A percentile compares a stretch with the other conserved stretches of the same genome.
These are phyloP conservation scores for Drosophila melanosoma DNA, from an alignment of 2,888 invertebrate genomes.

Conservation along the genomic window DNA sequence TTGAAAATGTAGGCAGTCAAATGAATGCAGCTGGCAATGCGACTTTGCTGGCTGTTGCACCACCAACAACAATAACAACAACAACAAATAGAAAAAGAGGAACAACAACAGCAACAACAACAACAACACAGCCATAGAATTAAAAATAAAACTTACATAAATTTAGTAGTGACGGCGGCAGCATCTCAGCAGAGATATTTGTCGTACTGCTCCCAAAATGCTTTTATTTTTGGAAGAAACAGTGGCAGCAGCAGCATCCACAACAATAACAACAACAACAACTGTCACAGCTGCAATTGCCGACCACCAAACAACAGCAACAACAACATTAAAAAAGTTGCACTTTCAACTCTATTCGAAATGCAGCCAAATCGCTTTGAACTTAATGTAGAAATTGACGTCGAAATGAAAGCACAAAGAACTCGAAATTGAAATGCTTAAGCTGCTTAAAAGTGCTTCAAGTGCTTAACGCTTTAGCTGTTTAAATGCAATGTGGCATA, in stretches of 20 bases:
- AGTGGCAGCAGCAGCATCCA: slow-evolving; percentile 37
- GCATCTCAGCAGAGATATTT: slow-evolving; percentile 39
- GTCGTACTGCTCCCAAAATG: slow-evolving; percentile 75
- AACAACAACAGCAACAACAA: slow-evolving; percentile 32
- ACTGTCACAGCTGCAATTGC: slow-evolving; percentile 16
- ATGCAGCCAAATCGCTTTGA: slow-evolving; percentile 18
- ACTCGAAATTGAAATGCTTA: not conserved
- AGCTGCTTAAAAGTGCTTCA: slow-evolving; percentile 8
- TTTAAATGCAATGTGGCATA: slow-evolving; percentile 12
- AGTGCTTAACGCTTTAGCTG: slow-evolving; percentile 6
- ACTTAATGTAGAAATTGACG: not conserved
- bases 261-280: slow-evolving; percentile 21
- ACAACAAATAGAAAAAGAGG: slow-evolving; percentile 6
- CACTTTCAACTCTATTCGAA: slow-evolving; percentile 17
- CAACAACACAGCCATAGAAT: slow-evolving; percentile 66
- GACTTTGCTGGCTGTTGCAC: slow-evolving; percentile 53
- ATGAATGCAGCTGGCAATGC: slow-evolving; percentile 53
- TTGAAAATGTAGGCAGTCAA: slow-evolving; percentile 50
- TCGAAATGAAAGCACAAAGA: not conserved
- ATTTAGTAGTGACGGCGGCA: slow-evolving; percentile 64
- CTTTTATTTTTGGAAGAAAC: slow-evolving; percentile 69
- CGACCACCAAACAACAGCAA: not conserved
- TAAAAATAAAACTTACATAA: slow-evolving; percentile 80
- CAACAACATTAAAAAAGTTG: slow-evolving; percentile 12
- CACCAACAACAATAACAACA: slow-evolving; percentile 18